These are phyloP conservation scores for Tetragonula carbonaria DNA, from an alignment of 2,888 invertebrate species.

Conservation along the genomic window DNA sequence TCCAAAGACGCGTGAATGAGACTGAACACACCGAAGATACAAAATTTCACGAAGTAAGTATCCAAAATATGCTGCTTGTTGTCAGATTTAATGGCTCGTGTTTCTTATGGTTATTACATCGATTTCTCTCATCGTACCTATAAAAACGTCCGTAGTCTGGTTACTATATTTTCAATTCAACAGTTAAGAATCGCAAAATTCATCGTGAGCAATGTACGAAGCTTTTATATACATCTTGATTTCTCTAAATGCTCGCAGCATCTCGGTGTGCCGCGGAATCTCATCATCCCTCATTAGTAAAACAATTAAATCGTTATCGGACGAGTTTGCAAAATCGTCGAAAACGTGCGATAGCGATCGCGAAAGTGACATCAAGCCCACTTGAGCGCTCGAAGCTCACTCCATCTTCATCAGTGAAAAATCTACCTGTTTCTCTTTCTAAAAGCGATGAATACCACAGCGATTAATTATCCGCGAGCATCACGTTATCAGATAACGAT, in stretches of 20 bases:
- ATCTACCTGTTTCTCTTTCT: neutral
- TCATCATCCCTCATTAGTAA: constrained; percentile 3
- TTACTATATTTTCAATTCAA: too few species aligned
- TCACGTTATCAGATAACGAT: constrained; percentile 64
- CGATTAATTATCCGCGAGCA: constrained; percentile 41
- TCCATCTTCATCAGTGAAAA: neutral
- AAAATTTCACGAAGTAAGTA: too few species aligned
- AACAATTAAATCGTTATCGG: constrained; percentile 33
- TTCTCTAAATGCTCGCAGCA: neutral
- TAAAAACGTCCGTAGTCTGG: too few species aligned
- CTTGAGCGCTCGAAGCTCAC: neutral
- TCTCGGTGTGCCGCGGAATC: neutral
- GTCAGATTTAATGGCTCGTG: too few species aligned
- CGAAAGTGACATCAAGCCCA: neutral
- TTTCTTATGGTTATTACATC: too few species aligned
- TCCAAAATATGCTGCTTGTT: too few species aligned
- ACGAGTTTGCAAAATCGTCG: neutral
- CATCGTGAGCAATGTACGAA: neutral
- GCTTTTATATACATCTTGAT: neutral
- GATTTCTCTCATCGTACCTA: too few species aligned
- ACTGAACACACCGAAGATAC: too few species aligned
- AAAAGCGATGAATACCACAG: constrained; percentile 16
- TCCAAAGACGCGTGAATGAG: too few species aligned
- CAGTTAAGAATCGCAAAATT: neutral
- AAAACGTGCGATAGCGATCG: neutral